Percentiles rank a stretch among this genome's conserved stretches.
phyloP scores from a whole-genome alignment of 2,888 invertebrate species.

The Cantharis rustica region DNA sequence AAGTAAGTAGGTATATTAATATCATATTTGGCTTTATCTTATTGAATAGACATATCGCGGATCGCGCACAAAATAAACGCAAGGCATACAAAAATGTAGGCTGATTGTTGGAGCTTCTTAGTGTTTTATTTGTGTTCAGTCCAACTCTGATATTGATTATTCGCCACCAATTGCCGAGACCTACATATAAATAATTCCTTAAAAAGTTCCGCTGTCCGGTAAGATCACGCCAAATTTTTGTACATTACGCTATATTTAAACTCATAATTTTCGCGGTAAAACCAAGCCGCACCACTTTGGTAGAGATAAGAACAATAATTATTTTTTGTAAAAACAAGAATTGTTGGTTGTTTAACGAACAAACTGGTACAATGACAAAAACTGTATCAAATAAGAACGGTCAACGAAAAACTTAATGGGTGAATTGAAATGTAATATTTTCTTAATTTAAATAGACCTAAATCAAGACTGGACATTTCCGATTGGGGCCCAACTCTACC shows the following conservation, averaged over 20 bases:
- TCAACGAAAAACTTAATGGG: conserved; percentile 16
- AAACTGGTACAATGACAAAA: background rate
- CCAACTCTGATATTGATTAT: background rate
- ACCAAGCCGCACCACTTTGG: background rate
- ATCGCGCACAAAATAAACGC: too few relatives aligned
- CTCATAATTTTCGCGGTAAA: background rate
- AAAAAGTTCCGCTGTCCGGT: background rate
- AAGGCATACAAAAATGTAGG: background rate
- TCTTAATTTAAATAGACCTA: conserved; percentile 46
- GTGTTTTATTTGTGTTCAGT: background rate
- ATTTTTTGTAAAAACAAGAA: background rate
- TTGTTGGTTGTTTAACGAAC: background rate
- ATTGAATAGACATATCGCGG: too few relatives aligned
- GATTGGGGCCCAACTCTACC: conserved; percentile 40
- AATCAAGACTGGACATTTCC: conserved; percentile 53
- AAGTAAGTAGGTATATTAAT: too few relatives aligned
- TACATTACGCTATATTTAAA: background rate
- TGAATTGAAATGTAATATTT: conserved; percentile 48
- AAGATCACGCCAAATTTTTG: too few relatives aligned
- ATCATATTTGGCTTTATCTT: too few relatives aligned
- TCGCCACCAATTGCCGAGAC: background rate
- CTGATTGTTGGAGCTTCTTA: background rate
- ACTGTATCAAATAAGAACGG: background rate
- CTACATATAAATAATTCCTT: background rate
- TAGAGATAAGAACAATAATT: background rate